These are phyloP conservation scores for Anthophora plumipes DNA, from an alignment of 2,888 invertebrate genomes.

Conservation along the genomic window DNA sequence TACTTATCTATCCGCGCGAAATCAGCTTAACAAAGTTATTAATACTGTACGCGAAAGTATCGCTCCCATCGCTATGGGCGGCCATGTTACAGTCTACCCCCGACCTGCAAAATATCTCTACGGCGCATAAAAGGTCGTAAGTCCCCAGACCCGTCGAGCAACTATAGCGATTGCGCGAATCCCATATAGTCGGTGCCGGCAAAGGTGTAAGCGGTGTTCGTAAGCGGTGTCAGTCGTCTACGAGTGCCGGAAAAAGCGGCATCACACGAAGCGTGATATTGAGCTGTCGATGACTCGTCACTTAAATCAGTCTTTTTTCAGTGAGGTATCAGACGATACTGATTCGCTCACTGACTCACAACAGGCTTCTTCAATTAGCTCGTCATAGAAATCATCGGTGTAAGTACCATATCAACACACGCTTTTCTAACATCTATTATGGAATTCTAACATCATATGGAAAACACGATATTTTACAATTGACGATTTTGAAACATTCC, in stretches of 20 bases:
- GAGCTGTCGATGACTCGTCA: constrained; percentile 36
- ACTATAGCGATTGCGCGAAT: constrained; percentile 50
- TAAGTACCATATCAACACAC: constrained; percentile 9
- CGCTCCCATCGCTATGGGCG: constrained; percentile 37
- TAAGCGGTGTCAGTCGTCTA: constrained; percentile 28
- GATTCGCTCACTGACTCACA: neutral
- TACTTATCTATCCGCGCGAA: neutral
- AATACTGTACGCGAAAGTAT: neutral
- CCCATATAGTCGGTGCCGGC: constrained; percentile 25
- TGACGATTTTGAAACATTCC: neutral
- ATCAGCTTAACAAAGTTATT: neutral
- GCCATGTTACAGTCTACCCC: constrained; percentile 52
- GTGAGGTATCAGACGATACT: constrained; percentile 12
- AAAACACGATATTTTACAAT: too few relatives aligned
- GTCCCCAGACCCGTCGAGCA: constrained; percentile 22
- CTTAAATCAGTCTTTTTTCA: constrained; percentile 25
- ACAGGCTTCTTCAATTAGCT: neutral
- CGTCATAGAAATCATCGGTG: neutral
- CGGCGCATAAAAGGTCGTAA: constrained; percentile 41
- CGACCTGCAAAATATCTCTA: constrained; percentile 34
- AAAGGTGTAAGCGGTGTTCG: constrained; percentile 23
- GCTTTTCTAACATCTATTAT: too few relatives aligned
- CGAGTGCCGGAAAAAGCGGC: constrained; percentile 23
- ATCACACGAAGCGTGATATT: neutral
- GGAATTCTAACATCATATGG: too few relatives aligned